These are phyloP conservation scores for Helogale parvula DNA, from an alignment of 2,113 vertebrate genomes.

Conservation along the genomic window DNA sequence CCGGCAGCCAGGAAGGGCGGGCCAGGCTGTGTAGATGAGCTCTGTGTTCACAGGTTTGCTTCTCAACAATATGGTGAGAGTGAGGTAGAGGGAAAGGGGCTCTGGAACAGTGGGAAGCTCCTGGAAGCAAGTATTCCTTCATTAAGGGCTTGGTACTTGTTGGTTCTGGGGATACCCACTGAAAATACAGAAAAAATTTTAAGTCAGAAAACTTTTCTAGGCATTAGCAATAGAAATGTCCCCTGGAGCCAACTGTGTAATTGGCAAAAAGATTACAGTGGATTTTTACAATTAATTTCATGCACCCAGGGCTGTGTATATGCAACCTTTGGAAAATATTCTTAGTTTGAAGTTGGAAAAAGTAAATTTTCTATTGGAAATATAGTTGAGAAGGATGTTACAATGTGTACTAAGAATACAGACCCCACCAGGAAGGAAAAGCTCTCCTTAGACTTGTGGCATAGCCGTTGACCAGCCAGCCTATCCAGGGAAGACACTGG, in stretches of 20 bases:
- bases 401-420: not conserved
- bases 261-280: not conserved
- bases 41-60: not conserved
- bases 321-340: not conserved
- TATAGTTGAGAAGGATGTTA: not conserved
- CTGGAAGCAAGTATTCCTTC: not conserved
- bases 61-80: not conserved
- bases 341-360: not conserved
- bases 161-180: not conserved
- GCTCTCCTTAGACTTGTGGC: not conserved
- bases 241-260: not conserved
- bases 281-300: not conserved
- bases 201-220: not conserved
- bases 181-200: not conserved
- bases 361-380: not conserved
- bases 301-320: not conserved
- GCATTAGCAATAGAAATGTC: not conserved
- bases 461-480: too few relatives aligned
- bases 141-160: not conserved
- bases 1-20: slow-evolving; percentile 5
- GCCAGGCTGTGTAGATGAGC: not conserved
- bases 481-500: not conserved
- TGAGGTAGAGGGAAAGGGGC: not conserved
- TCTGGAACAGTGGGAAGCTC: not conserved
- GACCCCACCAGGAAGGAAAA: not conserved